Conservation (phyloP, 2,113 vertebrate genomes). For the Orcinus orca region DNA sequence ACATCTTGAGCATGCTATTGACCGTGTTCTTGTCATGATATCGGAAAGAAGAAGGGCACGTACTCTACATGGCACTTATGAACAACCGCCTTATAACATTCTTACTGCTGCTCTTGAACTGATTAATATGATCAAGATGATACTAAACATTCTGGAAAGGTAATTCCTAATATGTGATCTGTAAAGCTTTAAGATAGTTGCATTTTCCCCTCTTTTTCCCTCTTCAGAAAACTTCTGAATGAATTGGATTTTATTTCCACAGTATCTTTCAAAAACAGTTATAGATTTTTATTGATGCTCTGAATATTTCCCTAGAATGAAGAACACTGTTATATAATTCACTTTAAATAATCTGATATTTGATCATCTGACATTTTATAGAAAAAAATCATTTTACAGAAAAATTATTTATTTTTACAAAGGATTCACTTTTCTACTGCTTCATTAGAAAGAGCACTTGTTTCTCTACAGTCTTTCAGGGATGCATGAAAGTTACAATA, state of each 20-base stretch:
- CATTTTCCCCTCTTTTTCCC: not conserved
- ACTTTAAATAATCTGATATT: not conserved
- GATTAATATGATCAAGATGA: slow-evolving; percentile 93
- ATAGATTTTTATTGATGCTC: not conserved
- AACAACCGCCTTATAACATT: slow-evolving; percentile 91
- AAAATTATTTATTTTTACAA: not conserved
- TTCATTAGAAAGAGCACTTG: not conserved
- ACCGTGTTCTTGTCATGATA: slow-evolving; percentile 42
- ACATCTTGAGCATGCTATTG: slow-evolving; percentile 54
- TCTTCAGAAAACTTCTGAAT: not conserved
- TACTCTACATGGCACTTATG: slow-evolving; percentile 89
- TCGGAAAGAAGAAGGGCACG: slow-evolving; percentile 82
- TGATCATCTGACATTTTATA: not conserved
- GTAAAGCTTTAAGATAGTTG: not conserved
- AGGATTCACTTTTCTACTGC: not conserved
- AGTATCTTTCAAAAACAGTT: not conserved
- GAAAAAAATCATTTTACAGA: not conserved
- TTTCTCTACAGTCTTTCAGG: not conserved
- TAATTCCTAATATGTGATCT: slow-evolving; percentile 74
- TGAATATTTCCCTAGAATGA: not conserved
- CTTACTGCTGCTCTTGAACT: slow-evolving; percentile 93
- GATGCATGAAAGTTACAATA: not conserved
- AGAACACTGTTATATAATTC: not conserved
- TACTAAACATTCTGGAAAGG: slow-evolving; percentile 96
- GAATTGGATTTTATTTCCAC: not conserved